phyloP scores from a whole-genome alignment of 2,888 invertebrate genomes.

The Brachyptera putata region DNA sequence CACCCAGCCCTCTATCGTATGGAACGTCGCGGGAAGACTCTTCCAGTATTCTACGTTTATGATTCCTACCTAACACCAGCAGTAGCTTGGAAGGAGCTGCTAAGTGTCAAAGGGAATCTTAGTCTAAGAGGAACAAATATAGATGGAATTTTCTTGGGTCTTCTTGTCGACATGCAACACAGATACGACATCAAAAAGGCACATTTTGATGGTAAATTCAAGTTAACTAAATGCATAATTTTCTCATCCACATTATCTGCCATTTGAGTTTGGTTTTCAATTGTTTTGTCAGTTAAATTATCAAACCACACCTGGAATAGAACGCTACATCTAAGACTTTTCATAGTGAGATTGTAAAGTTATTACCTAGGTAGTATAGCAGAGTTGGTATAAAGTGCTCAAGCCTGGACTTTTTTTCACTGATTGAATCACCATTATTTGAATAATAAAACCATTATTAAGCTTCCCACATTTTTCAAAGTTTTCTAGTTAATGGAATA shows the following conservation, averaged over 20 bases:
- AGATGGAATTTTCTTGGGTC: constrained; percentile 57
- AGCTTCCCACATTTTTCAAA: no score
- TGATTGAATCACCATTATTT: no score
- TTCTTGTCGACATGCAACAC: constrained; percentile 53
- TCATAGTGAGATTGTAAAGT: no score
- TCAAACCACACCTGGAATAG: no score
- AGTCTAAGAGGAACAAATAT: constrained; percentile 51
- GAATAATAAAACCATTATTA: no score
- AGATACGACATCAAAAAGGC: constrained; percentile 51
- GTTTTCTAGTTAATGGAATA: no score
- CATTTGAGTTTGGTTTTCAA: no score
- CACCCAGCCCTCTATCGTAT: constrained; percentile 55
- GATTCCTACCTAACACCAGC: constrained; percentile 56
- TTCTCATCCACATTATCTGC: no score
- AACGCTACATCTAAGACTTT: no score
- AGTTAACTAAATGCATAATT: constrained; percentile 1
- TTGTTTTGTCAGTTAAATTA: neutral
- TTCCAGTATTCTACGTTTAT: constrained; percentile 62
- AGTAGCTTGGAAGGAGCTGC: constrained; percentile 51
- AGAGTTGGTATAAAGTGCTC: no score
- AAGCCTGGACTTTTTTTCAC: no score
- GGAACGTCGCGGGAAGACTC: constrained; percentile 39
- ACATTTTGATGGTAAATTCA: constrained; percentile 47
- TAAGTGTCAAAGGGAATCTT: constrained; percentile 45
- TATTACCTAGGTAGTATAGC: no score